These are phyloP conservation scores for Trilocha varians DNA, from an alignment of 2,888 invertebrate genomes.

Conservation along the genomic window DNA sequence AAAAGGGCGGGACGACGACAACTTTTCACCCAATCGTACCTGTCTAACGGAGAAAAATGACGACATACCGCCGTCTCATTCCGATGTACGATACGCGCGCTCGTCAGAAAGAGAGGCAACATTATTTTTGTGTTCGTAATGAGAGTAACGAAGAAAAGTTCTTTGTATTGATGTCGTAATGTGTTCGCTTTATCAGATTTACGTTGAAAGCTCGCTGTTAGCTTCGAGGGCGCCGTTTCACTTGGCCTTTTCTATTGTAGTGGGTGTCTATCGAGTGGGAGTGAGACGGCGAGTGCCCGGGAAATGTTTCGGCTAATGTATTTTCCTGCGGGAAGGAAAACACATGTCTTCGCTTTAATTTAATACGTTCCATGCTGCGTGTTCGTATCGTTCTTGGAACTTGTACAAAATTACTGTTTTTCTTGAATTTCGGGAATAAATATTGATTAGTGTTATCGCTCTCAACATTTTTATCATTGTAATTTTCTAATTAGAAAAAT, in stretches of 20 bases:
- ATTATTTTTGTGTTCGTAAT: slow-evolving; percentile 27
- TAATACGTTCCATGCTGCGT: slow-evolving; percentile 70
- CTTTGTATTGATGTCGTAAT: slow-evolving; percentile 66
- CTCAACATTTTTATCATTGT: too few species aligned
- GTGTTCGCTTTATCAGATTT: slow-evolving; percentile 70
- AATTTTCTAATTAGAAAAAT: too few species aligned
- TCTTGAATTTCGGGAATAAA: slow-evolving; percentile 8
- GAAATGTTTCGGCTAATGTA: slow-evolving; percentile 69
- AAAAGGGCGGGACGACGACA: slow-evolving; percentile 54
- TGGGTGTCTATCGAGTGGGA: slow-evolving; percentile 21
- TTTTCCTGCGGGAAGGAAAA: slow-evolving; percentile 73
- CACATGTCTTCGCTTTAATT: slow-evolving; percentile 72
- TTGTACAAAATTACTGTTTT: slow-evolving; percentile 7
- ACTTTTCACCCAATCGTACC: slow-evolving; percentile 61
- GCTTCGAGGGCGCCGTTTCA: slow-evolving; percentile 54
- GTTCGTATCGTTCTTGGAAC: slow-evolving; percentile 42
- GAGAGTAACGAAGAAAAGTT: slow-evolving; percentile 55
- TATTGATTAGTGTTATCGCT: slow-evolving; percentile 21
- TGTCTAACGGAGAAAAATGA: slow-evolving; percentile 18
- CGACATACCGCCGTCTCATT: slow-evolving; percentile 31
- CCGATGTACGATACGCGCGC: slow-evolving; percentile 12
- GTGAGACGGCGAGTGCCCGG: slow-evolving; percentile 36
- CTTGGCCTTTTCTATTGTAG: slow-evolving; percentile 29
- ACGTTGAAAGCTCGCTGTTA: slow-evolving; percentile 70
- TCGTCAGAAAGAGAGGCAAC: slow-evolving; percentile 25